Conservation (phyloP, 2,888 invertebrate genomes). For the Tanypteryx hageni region DNA sequence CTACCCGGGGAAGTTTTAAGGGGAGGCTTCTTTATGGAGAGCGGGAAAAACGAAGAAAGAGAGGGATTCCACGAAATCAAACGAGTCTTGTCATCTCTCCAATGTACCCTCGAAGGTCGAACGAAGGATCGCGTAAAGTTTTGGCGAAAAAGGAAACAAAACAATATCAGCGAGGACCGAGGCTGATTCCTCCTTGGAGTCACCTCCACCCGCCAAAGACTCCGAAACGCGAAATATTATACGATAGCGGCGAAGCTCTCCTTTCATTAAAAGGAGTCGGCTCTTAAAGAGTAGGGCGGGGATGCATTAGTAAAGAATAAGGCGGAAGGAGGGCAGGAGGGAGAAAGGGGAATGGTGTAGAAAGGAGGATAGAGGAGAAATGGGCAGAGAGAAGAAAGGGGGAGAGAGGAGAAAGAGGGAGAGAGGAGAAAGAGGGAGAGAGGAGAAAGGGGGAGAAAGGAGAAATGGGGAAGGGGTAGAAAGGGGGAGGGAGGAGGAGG, state of each 20-base stretch:
- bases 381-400: neutral
- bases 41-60: no score
- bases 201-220: neutral
- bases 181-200: neutral
- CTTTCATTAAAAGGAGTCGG: neutral
- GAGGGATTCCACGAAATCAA: no score
- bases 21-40: no score
- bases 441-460: neutral
- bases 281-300: no score
- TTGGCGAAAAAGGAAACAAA: neutral
- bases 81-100: no score
- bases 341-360: neutral
- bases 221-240: neutral
- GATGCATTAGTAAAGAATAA: no score
- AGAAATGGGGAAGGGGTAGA: neutral
- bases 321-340: no score
- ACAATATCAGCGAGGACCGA: no score
- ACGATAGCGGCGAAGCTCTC: neutral
- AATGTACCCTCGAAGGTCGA: no score
- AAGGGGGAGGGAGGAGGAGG: neutral
- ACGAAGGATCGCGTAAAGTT: neutral
- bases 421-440: no score
- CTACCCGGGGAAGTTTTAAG: no score
- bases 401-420: neutral
- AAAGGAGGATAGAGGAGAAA: neutral